phyloP scores from a whole-genome alignment of 2,888 invertebrate genomes.

The Mythimna loreyi region DNA sequence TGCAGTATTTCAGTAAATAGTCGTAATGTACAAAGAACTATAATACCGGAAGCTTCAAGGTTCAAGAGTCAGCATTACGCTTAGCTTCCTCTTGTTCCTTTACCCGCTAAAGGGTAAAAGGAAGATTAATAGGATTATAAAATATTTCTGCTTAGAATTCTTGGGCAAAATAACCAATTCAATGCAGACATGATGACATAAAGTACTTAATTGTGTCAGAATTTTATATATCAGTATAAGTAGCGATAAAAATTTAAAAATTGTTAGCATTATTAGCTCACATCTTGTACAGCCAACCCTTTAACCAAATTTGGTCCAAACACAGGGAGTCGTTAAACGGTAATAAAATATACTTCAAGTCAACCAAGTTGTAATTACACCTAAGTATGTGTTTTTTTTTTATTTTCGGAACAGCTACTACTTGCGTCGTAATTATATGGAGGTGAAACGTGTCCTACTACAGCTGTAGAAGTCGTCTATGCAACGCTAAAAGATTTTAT shows the following conservation, averaged over 20 bases:
- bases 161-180: constrained; percentile 1
- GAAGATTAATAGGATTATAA: background rate
- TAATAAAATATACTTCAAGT: constrained; percentile 66
- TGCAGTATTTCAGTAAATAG: background rate
- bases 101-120: background rate
- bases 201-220: too few relatives aligned
- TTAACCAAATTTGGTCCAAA: constrained; percentile 56
- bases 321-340: constrained; percentile 64
- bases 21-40: background rate
- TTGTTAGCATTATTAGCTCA: too few relatives aligned
- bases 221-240: too few relatives aligned
- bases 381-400: constrained; percentile 62
- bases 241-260: background rate
- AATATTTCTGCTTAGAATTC: background rate
- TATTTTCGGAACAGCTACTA: constrained; percentile 66
- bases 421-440: constrained; percentile 57
- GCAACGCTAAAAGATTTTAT: too few relatives aligned
- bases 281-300: constrained; percentile 25
- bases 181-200: background rate
- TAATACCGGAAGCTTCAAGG: background rate
- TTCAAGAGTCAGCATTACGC: background rate
- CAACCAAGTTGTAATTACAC: constrained; percentile 67
- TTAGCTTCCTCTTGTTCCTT: background rate
- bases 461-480: constrained; percentile 44
- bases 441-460: constrained; percentile 59